Base-by-base conservation (phyloP, 2,888 invertebrate genomes). In the Chrysodeixis includens region DNA sequence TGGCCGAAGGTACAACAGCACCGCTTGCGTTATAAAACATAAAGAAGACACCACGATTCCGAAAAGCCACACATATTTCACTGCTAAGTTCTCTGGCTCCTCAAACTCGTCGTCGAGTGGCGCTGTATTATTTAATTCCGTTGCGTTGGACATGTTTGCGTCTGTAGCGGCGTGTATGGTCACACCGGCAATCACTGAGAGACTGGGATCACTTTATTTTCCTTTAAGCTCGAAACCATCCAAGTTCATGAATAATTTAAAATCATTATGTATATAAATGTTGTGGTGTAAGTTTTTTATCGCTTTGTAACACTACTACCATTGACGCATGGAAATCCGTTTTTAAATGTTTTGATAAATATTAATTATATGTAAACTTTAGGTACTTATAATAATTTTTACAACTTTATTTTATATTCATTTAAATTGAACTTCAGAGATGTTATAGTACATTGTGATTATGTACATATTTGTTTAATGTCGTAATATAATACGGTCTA, bases 21-120 rank as follows among this genome's bases (percentile, higher is more conserved):
- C 12, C 1, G 86, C 18, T 71, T 92, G 91, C 0, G 82, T n/a
- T 22, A 87, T 14, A 0, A 91, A 60, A 26, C 88, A 84, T 1
- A 83, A 14, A 4, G 72, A 12, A 0, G 92, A 92, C 10, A 86
- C 30, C 1, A 58, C 26, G 7, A 92, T 86, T 7, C 92, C 92
- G 4, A 64, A 51, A 5, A 85, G 44, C 91, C 90, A 91, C 14
- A 85, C 1, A 16, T 56, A 65, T 10, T n/a, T 8, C 12, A 30
- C 30, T 5, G 56, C 16, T 8, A 5, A 1, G 40, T 10, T 56
- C 10, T 55, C 32, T 26, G 16, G 16, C 1, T 8, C 6, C 0
- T 18, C 3, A 4, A 8, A 12, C 8, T 0, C 10, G 12, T 1
- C 3, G 2, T 26, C 18, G 1, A 8, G 18, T 9, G 20, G 8